Conservation (phyloP, 2,113 vertebrate species). For the Thoracochromis brauschi region DNA sequence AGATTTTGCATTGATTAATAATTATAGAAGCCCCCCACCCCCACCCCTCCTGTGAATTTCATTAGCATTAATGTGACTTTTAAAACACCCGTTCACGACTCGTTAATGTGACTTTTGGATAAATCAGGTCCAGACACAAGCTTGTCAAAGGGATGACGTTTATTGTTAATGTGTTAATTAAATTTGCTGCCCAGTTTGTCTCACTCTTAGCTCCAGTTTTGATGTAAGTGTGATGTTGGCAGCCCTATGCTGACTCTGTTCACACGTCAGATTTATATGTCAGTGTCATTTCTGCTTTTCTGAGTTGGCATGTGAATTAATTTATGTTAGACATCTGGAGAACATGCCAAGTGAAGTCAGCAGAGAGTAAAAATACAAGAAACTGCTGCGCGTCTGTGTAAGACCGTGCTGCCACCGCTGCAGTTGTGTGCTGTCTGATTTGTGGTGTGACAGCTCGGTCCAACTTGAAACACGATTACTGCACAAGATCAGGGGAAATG, state of each 20-base stretch:
- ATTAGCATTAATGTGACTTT: not conserved
- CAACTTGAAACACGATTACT: constrained; percentile 31
- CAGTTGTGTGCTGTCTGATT: constrained; percentile 6
- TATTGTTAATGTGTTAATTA: not conserved
- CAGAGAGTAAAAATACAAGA: not conserved
- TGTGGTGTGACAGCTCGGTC: not conserved
- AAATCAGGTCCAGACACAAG: not conserved
- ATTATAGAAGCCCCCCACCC: not conserved
- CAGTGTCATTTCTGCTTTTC: not conserved
- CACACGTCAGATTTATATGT: not conserved
- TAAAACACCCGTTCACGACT: not conserved
- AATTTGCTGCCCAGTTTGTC: not conserved
- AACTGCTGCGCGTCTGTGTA: not conserved
- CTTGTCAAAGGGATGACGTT: not conserved
- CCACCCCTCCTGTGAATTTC: not conserved
- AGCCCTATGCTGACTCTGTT: not conserved
- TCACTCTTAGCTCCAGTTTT: not conserved
- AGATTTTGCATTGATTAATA: not conserved
- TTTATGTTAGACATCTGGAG: not conserved
- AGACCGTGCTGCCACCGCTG: not conserved
- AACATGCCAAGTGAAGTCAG: not conserved
- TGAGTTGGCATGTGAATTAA: not conserved
- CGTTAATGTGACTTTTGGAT: not conserved
- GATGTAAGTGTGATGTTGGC: not conserved
- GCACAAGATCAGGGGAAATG: not conserved